A percentile compares a stretch with the other conserved stretches of the same genome.
phyloP scores from a whole-genome alignment of 2,888 invertebrate genomes.

The Rhaphigaster nebulosa region DNA sequence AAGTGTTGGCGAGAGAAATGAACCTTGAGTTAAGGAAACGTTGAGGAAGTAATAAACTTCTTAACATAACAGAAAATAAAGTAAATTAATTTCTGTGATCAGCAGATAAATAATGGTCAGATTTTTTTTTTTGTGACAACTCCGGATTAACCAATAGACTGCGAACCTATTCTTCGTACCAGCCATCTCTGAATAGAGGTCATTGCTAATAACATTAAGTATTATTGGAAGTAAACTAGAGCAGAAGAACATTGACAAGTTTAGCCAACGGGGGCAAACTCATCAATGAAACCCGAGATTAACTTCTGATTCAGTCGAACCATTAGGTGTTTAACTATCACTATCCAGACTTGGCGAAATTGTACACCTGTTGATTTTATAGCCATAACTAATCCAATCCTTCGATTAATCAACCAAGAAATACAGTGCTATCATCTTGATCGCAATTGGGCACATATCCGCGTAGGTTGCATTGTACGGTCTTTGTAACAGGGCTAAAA shows the following conservation, averaged over 20 bases:
- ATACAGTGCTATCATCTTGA: background rate
- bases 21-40: no score
- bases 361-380: conserved; percentile 13
- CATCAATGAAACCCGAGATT: conserved; percentile 21
- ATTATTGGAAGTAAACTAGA: background rate
- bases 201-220: background rate
- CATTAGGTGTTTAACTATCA: background rate
- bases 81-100: no score
- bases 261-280: background rate
- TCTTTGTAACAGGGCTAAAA: background rate
- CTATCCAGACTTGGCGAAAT: background rate
- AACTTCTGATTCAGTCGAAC: background rate
- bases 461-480: background rate
- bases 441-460: background rate
- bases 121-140: background rate
- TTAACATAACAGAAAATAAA: no score
- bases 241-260: background rate
- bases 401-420: background rate
- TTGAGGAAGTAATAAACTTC: no score
- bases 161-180: no score
- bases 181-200: background rate
- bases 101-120: no score
- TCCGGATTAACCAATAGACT: no score
- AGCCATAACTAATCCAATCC: background rate
- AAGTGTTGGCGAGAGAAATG: no score